Conservation (phyloP, 2,113 vertebrate species). For the Petaurus breviceps region DNA sequence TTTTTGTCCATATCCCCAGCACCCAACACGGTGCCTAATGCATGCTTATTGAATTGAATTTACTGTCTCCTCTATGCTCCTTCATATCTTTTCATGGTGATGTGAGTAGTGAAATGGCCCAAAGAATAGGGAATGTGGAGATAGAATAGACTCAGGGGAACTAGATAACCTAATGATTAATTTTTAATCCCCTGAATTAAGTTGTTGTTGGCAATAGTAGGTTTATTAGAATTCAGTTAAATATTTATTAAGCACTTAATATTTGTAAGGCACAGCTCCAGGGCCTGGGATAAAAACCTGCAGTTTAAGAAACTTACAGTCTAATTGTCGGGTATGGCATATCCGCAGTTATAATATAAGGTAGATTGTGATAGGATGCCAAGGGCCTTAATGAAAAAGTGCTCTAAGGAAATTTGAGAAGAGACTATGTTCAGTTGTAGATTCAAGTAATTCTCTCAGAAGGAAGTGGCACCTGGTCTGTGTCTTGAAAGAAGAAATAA, state of each 20-base stretch:
- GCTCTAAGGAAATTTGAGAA: neutral
- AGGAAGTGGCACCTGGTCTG: neutral
- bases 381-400: neutral
- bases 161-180: neutral
- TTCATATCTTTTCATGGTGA: slow-evolving; percentile 19
- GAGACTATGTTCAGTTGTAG: neutral
- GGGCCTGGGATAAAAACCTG: neutral
- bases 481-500: neutral
- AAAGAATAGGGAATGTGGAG: slow-evolving; percentile 5
- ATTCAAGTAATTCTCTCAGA: neutral
- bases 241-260: neutral
- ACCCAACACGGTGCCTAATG: neutral
- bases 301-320: neutral
- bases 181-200: neutral
- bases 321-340: neutral
- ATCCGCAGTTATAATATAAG: neutral
- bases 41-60: neutral
- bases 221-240: neutral
- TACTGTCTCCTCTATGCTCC: neutral
- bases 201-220: neutral
- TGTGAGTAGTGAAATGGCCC: slow-evolving; percentile 44
- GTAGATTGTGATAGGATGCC: neutral
- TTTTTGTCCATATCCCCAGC: neutral
- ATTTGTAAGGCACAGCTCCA: neutral
- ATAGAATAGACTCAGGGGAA: neutral